Evolutionary conservation across 2,113 vertebrate species (phyloP), one percentile per base, ranked within the genome.

Genomic region (Tricholaema leucomelas): DNA sequence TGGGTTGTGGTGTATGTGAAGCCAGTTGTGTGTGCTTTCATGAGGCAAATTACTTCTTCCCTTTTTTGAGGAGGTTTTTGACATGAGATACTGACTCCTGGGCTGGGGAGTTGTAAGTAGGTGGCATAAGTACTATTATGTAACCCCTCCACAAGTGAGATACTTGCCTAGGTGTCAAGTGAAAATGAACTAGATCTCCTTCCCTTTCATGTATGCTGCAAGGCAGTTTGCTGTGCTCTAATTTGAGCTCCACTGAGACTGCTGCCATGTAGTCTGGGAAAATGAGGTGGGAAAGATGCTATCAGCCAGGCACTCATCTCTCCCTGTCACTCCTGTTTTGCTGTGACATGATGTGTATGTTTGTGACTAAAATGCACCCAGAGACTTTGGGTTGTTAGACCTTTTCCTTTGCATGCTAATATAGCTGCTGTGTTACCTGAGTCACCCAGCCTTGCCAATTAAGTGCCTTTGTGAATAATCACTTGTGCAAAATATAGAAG

Each of bases 11-110:
- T 48, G 46, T 36, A 28, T 72, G 15, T 67, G 74, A 58, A 64
- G 59, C 12, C 28, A 31, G 1, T 15, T 44, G 2, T 20, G 8
- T 33, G 33, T 21, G 14, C 14, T 33, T 18, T 18, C 30, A 0
- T 44, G 20, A 27, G 77, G 9, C 33, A 59, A 61, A 33, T 63
- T 23, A 7, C 9, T 54, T 50, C 64, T 69, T 17, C 21, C 20
- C n/a, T 31, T 65, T 52, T 78, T 56, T 64, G 31, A 59, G 35
- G 20, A 63, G 36, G 18, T 83, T 20, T 78, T 6, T 83, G 50
- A 4, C 77, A 16, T 71, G 50, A 16, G 42, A 16, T 54, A 14
- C 5, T 52, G 8, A 13, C 52, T 70, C 46, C 33, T 33, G 60
- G 30, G 71, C 25, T 90, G 76, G 44, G 59, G 72, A 70, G 19